phyloP scores from a whole-genome alignment of 2,888 invertebrate genomes.

The Aricia artaxerxes region DNA sequence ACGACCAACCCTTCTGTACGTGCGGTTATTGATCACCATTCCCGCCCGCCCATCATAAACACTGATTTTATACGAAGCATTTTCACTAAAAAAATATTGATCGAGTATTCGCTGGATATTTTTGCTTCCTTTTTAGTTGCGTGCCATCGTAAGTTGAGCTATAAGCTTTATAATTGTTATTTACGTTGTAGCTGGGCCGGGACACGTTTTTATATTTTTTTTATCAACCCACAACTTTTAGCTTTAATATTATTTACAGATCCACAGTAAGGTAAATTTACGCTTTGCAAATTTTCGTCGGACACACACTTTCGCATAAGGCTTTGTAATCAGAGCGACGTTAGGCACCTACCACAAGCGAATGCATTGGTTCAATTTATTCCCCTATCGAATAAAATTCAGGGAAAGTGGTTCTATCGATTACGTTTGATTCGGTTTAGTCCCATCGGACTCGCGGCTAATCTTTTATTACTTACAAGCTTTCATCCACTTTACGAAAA shows the following conservation, averaged over 20 bases:
- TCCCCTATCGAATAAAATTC: neutral
- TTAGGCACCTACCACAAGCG: neutral
- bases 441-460: constrained; percentile 12
- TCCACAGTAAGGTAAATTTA: neutral
- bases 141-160: neutral
- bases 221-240: neutral
- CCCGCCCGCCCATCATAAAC: constrained; percentile 38
- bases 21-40: constrained; percentile 65
- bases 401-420: neutral
- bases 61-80: constrained; percentile 22
- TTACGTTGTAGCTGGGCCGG: neutral
- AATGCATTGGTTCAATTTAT: neutral
- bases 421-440: constrained; percentile 10
- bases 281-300: neutral
- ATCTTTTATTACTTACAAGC: neutral
- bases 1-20: constrained; percentile 54
- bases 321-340: neutral
- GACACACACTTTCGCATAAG: neutral
- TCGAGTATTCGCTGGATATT: constrained; percentile 8
- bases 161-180: neutral
- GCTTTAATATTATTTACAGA: neutral
- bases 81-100: constrained; percentile 12
- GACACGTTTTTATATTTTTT: neutral
- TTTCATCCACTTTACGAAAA: neutral
- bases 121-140: neutral